Conservation (phyloP, 37 sponge, comb jelly and placozoan genomes). For the Haliclona indistincta region DNA sequence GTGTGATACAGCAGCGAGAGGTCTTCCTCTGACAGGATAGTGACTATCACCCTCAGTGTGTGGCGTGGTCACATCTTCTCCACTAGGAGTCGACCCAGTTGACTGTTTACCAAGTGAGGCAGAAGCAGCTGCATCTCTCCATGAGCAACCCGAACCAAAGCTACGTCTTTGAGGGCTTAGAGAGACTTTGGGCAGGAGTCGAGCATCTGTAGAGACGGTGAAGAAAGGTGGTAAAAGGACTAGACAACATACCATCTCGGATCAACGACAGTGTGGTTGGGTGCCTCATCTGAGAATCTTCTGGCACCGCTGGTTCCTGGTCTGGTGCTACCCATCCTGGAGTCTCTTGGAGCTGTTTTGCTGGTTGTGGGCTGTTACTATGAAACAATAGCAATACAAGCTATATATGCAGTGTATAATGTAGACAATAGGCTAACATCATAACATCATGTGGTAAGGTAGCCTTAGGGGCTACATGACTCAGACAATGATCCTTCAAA, state of each 20-base stretch:
- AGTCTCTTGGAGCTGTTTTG: no score
- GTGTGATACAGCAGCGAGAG: background rate
- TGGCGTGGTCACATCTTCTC: background rate
- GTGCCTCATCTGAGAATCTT: conserved; percentile 15
- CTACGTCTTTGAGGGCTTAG: conserved; percentile 74
- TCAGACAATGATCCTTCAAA: no score
- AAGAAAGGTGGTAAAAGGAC: no score
- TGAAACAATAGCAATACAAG: no score
- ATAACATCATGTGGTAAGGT: no score
- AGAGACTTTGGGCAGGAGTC: conserved; percentile 26
- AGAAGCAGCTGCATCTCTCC: conserved; percentile 23
- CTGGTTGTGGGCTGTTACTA: no score
- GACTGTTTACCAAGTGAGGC: background rate
- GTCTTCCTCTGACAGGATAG: background rate
- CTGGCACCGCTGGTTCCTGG: no score
- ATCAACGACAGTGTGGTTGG: conserved; percentile 55
- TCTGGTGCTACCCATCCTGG: no score
- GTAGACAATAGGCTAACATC: no score
- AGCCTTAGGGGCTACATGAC: no score
- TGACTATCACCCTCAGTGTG: background rate
- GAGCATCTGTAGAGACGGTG: conserved; percentile 4
- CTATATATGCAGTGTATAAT: no score
- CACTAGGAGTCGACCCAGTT: background rate
- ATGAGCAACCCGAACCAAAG: conserved; percentile 73
- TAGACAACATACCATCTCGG: conserved; percentile 38